Base-by-base conservation (phyloP, 2,113 vertebrate species). In the Camelus dromedarius region DNA sequence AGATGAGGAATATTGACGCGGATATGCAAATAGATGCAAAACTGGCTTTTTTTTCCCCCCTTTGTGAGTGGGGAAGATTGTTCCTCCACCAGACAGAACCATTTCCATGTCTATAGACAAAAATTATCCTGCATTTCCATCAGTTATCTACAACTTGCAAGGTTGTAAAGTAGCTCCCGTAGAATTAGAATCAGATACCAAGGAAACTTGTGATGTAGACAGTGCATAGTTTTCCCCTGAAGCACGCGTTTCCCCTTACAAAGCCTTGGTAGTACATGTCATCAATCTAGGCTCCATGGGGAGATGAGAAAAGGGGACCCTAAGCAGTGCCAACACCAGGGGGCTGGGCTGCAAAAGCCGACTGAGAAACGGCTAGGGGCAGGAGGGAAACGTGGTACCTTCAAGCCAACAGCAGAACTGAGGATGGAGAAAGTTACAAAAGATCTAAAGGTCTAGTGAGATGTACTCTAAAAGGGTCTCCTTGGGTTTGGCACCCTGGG, bases 271-370 rank as follows among this genome's bases (percentile, higher is more conserved):
- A 6, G 56, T 76, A 28, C 72, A 62, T 67, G 24, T 38, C 42
- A 46, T 22, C 58, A 30, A 19, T 15, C 38, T 60, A 54, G 54
- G 82, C 14, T 80, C 26, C 12, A n/a, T 5, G 1, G 42, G 24
- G 58, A 42, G 30, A 72, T 3, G 18, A 50, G 82, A 67, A 30
- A 81, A 28, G 38, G 2, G 14, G 58, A 4, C 6, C 70, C 28
- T 0, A 9, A 72, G 52, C 64, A 32, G 5, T 2, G 8, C 9
- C 60, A 20, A 26, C 12, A 1, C 26, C 1, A 0, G 15, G 50
- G 72, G 35, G 13, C 1, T 32, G 32, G 8, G 3, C 5, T 48
- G 22, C 13, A 6, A 15, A 50, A 38, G 3, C 38, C 75, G 38
- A 50, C 9, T 1, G 0, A 79, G 38, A 18, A 75, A 10, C 52